These are phyloP conservation scores for Bellardia pandia DNA, from an alignment of 2,888 invertebrate species.

Conservation along the genomic window DNA sequence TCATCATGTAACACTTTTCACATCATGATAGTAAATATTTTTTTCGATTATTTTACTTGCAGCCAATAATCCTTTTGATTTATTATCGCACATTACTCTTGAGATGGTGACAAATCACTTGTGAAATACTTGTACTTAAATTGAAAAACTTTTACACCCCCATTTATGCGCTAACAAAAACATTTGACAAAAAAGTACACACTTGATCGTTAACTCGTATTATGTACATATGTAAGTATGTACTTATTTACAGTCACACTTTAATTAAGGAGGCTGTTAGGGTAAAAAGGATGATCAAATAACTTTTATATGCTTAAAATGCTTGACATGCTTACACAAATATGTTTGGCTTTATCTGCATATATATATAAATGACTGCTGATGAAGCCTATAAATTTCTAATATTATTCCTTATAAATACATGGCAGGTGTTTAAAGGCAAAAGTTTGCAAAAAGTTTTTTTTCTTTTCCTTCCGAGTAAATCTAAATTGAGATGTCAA, in stretches of 20 bases:
- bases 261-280: not conserved
- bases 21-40: not conserved
- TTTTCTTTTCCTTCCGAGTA: not conserved
- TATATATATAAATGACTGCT: not conserved
- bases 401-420: not conserved
- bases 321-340: not conserved
- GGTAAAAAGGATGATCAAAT: not conserved
- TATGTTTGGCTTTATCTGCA: not conserved
- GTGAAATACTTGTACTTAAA: conserved; percentile 45
- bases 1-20: conserved; percentile 1
- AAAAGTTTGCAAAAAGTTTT: not conserved
- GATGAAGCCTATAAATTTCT: conserved; percentile 11
- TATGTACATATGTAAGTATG: not conserved
- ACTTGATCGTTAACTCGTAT: not conserved
- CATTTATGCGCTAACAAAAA: not conserved
- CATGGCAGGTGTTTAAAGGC: conserved; percentile 28
- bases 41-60: not conserved
- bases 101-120: conserved; percentile 60
- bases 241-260: not conserved
- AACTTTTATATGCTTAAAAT: conserved; percentile 30
- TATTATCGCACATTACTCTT: conserved; percentile 59
- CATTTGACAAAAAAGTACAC: conserved; percentile 5
- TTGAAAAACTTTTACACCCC: conserved; percentile 59
- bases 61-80: conserved; percentile 64
- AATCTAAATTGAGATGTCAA: conserved; percentile 15